phyloP scores from a whole-genome alignment of 2,888 invertebrate genomes.

The Apomyelois bistriatella region DNA sequence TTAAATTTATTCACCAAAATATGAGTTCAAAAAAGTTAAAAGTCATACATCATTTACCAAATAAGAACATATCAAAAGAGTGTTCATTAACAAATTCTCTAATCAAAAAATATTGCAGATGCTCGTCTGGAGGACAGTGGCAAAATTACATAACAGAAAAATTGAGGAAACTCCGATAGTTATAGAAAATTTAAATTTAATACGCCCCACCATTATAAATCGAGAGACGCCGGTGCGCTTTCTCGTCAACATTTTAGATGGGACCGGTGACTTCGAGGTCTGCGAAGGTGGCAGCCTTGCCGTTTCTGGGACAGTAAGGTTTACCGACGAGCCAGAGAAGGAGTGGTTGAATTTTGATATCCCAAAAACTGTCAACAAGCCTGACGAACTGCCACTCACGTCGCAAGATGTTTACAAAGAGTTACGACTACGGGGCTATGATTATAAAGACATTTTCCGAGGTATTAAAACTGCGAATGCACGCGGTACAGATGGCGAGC shows the following conservation, averaged over 20 bases:
- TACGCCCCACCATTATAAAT: conserved; percentile 95
- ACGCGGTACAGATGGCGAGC: conserved; percentile 83
- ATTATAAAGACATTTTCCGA: conserved; percentile 89
- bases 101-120: conserved; percentile 56
- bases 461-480: conserved; percentile 89
- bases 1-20: no score
- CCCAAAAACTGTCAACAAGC: conserved; percentile 45
- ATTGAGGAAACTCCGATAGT: conserved; percentile 90
- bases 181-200: conserved; percentile 94
- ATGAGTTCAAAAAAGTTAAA: no score
- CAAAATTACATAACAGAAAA: conserved; percentile 87
- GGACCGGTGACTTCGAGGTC: conserved; percentile 92
- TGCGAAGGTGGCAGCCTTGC: conserved; percentile 91
- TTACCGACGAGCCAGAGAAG: conserved; percentile 81
- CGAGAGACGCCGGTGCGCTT: conserved; percentile 90
- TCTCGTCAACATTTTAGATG: conserved; percentile 89
- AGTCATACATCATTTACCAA: no score
- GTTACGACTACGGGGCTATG: conserved; percentile 90
- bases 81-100: no score
- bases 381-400: conserved; percentile 74
- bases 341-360: conserved; percentile 79
- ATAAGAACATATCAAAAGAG: no score
- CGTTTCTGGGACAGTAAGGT: conserved; percentile 87
- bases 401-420: conserved; percentile 92
- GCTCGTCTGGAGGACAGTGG: conserved; percentile 92